Evolutionary conservation across 2,797 vertebrate species (phyloP).

Genomic region (Cynopterus sphinx): DNA sequence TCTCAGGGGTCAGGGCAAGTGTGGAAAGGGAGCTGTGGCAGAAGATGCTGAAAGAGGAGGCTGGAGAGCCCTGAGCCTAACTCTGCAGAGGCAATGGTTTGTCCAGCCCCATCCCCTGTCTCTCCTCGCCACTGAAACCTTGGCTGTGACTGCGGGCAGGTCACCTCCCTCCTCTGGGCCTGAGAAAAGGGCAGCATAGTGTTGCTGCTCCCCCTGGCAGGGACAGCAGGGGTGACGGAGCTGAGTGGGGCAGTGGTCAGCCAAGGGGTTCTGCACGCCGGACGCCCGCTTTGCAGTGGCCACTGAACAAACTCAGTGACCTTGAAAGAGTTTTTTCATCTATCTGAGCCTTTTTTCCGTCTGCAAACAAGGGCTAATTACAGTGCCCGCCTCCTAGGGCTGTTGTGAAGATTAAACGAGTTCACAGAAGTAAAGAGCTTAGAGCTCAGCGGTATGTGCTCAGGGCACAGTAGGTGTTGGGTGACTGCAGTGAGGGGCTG

Average conservation of each 20-base stretch:
- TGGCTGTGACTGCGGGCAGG: background rate
- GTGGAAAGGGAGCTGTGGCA: too few relatives aligned
- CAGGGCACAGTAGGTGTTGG: background rate
- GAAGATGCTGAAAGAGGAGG: background rate
- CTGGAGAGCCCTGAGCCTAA: fast-evolving
- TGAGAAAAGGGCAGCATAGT: background rate
- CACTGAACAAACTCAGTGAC: background rate
- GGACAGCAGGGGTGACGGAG: background rate
- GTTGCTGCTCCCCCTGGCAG: background rate
- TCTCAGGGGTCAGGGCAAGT: background rate
- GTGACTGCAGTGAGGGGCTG: background rate
- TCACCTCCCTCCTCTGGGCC: background rate
- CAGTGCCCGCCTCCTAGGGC: background rate
- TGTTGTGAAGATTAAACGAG: background rate
- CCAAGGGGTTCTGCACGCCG: background rate
- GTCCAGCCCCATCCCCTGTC: fast-evolving
- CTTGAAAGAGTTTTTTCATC: background rate
- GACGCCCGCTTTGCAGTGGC: background rate
- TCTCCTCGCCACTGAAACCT: background rate
- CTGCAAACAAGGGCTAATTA: background rate
- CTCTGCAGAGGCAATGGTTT: fast-evolving
- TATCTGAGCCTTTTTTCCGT: background rate
- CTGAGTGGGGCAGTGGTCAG: background rate
- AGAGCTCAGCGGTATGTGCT: background rate
- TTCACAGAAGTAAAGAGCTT: background rate